phyloP scores from a whole-genome alignment of 1,140 invertebrate genomes.

The Drosophila miranda region DNA sequence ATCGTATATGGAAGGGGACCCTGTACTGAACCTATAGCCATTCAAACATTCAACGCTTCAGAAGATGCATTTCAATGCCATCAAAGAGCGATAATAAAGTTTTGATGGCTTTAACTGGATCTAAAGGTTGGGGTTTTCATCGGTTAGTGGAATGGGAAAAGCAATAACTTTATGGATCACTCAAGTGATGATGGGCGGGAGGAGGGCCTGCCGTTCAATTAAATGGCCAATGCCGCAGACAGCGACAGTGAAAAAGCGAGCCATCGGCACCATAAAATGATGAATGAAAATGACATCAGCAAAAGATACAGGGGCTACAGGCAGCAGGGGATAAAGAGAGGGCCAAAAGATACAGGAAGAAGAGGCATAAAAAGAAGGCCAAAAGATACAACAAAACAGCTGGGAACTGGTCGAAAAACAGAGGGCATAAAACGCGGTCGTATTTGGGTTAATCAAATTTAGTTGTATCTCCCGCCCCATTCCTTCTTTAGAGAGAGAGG shows the following conservation, averaged over 20 bases:
- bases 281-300: constrained; percentile 67
- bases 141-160: not conserved
- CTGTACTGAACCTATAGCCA: not conserved
- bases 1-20: not conserved
- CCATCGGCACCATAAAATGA: constrained; percentile 49
- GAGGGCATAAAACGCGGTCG: constrained; percentile 4
- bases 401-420: constrained; percentile 2
- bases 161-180: constrained; percentile 48
- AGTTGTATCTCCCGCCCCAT: constrained; percentile 31
- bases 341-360: too few species aligned
- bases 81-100: constrained; percentile 14
- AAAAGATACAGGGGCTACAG: too few species aligned
- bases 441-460: constrained; percentile 79
- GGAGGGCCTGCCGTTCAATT: constrained; percentile 29
- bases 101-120: constrained; percentile 35
- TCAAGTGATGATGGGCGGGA: constrained; percentile 9
- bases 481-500: constrained; percentile 3
- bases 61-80: constrained; percentile 27
- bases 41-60: constrained; percentile 1
- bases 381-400: constrained; percentile 27
- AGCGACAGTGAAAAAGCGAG: too few species aligned
- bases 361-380: constrained; percentile 10
- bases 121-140: constrained; percentile 16
- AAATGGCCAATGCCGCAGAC: constrained; percentile 10
- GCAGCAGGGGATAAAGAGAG: constrained; percentile 6